Base-by-base conservation (phyloP, 2,888 invertebrate genomes). In the Biston betularia region DNA sequence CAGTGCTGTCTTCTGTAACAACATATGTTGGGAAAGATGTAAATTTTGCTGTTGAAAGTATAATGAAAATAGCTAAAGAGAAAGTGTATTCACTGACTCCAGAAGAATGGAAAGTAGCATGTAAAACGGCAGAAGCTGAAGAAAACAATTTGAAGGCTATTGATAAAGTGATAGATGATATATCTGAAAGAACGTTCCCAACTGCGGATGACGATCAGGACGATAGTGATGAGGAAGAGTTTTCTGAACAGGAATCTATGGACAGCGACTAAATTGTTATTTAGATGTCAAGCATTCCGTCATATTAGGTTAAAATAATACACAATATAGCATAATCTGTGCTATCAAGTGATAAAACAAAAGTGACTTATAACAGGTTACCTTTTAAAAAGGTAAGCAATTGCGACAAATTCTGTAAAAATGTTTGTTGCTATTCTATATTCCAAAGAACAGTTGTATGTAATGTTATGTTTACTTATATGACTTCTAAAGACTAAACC, bases 131-230 rank as follows among this genome's bases (percentile, higher is more conserved):
- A 0, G 79, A 80, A 55, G 78, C 79, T 0, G 81, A 81, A 50
- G 80, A 79, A 57, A 79, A 79, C 45, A 77, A 74, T 54, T 67
- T 81, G n/a, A 79, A 75, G 63, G 75, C 78, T 6, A 73, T 75
- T 40, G 80, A 81, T 64, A 79, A 77, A 68, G 69, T 78, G 12
- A 76, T 81, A 14, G 81, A 81, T 59, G 79, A 80, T 24, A 79
- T 81, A 56, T 78, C 79, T 7, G 79, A 81, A 56, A 72, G 76
- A 61, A 75, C 76, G 0, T 78, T 76, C 65, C 74, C 73, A 50
- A 74, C 64, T 60, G 62, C 71, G 34, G 76, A 79, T 60, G 78
- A 78, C 6, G 74, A 72, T 0, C 73, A 75, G 1, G 75, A 75
- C 57, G 77, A 77, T 14, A 79, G 77, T 70, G 78, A 77, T 53